Base-by-base conservation (phyloP, 2,113 vertebrate species). In the Ictalurus punctatus region DNA sequence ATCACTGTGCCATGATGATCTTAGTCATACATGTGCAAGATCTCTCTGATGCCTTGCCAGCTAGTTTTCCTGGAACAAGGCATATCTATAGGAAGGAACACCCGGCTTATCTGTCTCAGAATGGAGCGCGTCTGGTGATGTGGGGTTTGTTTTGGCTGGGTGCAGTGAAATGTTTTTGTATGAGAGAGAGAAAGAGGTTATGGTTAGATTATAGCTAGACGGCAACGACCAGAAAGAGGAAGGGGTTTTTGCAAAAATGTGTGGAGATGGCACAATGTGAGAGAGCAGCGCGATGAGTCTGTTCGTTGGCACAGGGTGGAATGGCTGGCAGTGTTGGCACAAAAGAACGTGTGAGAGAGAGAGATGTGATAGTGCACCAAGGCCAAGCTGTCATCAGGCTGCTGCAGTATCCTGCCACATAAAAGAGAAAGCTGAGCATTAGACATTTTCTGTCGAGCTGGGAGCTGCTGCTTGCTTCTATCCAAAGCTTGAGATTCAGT, bases 71-170 rank as follows among this genome's bases (percentile, higher is more conserved):
- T 85, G 71, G 58, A 87, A 48, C 37, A 8, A 67, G 81, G 71
- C 81, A 83, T 87, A 86, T 80, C 86, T 59, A 30, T 54, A 40
- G 81, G 86, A 84, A 78, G 67, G 84, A 81, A 83, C 78, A 79
- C 80, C 23, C 61, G 12, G 56, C 80, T 88, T 89, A 89, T 89
- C 87, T 79, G 12, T 61, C 25, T 7, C 27, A 79, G 61, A 78
- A 56, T 34, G 34, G 59, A 80, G 74, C 6, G 37, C 14, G 74
- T 85, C 88, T 89, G 83, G 59, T 44, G 61, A 89, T 85, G 82
- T 84, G 87, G 40, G 83, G 27, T 79, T 85, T 89, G 83, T 89
- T 89, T 89, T 89, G 88, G 88, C 83, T 84, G 59, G 61, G 17
- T 34, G 69, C 19, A 79, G 27, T 67, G 19, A 83, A 44, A 44